A percentile compares a stretch with the other conserved stretches of the same genome.
Evolutionary conservation across 2,113 vertebrate species (phyloP).

Genomic region (Limanda limanda): DNA sequence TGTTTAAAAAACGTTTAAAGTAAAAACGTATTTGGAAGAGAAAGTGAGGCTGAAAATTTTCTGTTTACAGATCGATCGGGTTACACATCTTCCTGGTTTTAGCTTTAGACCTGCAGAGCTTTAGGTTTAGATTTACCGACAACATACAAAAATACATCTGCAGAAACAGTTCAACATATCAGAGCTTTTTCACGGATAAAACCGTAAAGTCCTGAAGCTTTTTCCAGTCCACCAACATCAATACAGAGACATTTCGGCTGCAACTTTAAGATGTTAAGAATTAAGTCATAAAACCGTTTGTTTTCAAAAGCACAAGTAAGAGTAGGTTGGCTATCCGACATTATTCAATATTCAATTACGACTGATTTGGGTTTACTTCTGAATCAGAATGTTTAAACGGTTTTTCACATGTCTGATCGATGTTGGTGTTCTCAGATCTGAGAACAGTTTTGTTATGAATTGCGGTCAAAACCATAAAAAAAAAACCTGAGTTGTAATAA

Average conservation of each 20-base stretch:
- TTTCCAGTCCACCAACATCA: too few species aligned
- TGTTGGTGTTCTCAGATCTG: not conserved
- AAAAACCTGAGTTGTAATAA: conserved; percentile 1
- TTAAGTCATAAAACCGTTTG: not conserved
- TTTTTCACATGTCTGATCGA: not conserved
- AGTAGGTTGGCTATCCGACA: not conserved
- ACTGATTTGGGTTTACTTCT: too few species aligned
- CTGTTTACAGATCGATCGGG: not conserved
- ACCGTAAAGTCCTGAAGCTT: too few species aligned
- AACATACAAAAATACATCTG: not conserved
- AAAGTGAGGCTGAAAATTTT: not conserved
- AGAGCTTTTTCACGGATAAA: too few species aligned
- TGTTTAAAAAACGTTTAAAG: not conserved
- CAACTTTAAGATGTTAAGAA: not conserved
- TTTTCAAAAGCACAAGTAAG: not conserved
- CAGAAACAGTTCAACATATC: not conserved
- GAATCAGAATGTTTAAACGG: too few species aligned
- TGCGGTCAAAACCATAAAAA: not conserved
- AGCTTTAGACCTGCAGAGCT: not conserved
- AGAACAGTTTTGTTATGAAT: conserved; percentile 10
- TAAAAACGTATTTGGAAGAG: not conserved
- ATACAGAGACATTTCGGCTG: not conserved
- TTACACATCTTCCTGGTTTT: not conserved
- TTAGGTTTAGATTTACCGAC: not conserved
- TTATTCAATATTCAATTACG: too few species aligned